Base-by-base conservation (phyloP, 2,888 invertebrate genomes). In the Hirtodrosophila cameraria region DNA sequence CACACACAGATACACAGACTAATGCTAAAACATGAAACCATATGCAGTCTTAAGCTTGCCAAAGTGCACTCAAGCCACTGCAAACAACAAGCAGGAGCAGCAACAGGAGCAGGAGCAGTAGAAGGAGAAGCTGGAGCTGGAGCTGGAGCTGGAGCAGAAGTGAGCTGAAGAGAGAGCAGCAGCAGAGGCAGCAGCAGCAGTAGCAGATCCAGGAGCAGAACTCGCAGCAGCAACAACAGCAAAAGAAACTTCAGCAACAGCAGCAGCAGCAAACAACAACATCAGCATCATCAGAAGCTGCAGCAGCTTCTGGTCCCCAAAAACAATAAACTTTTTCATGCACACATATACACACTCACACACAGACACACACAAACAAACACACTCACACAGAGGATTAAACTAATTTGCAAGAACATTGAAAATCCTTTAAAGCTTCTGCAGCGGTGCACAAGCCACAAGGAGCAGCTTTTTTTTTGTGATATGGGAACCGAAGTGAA, bases 361-460 rank as follows among this genome's bases (percentile, higher is more conserved):
- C 35, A 36, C 18, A 39, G 15, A 31, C 18, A 38, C 13, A 20
- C 23, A 27, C 27, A 30, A 20, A 36, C 6, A 28, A 15, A 18
- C 36, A 31, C 38, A 45, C 38, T 67, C 43, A 43, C 65, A 54
- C 67, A 41, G 42, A 46, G 79, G 70, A 75, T 74, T 85, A 70
- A 86, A 84, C 82, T 86, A 79, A 76, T 85, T 86, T 78, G 71
- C 62, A 72, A 79, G 76, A 74, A 75, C 74, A 79, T 77, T 71
- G 80, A 76, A 84, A 84, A 75, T 82, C 73, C 78, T 68, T 72
- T 74, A 75, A 83, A 76, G 71, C 60, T 73, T 62, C 61, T 67
- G 67, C 63, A 59, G 35, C 41, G 27, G 9, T 43, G 18, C 11
- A n/a, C 39, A 48, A 49, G 42, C 52, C 57, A 53, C 58, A 39